Evolutionary conservation across 2,888 invertebrate species (phyloP).

Genomic region (Agonopterix arenella): DNA sequence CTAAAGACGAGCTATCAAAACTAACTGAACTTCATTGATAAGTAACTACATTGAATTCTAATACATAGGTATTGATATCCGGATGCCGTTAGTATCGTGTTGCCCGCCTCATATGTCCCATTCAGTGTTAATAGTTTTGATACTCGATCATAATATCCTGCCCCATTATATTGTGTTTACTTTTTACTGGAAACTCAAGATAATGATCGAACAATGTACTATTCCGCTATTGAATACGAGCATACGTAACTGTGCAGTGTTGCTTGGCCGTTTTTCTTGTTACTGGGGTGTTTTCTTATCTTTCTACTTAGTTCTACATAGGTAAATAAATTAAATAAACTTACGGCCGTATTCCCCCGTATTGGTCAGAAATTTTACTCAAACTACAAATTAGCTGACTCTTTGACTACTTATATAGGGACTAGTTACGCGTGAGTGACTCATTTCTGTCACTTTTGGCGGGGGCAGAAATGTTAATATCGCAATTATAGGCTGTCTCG

Average conservation of each 20-base stretch:
- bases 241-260: slow-evolving; percentile 1
- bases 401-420: no score
- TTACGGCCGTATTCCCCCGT: no score
- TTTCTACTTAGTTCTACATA: no score
- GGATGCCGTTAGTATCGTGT: slow-evolving; percentile 24
- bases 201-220: slow-evolving; percentile 29
- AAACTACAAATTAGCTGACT: no score
- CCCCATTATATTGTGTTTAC: slow-evolving; percentile 59
- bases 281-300: background rate
- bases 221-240: slow-evolving; percentile 27
- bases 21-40: no score
- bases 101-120: slow-evolving; percentile 33
- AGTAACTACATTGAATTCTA: background rate
- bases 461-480: no score
- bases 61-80: slow-evolving; percentile 6
- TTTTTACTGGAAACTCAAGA: slow-evolving; percentile 61
- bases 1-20: no score
- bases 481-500: no score
- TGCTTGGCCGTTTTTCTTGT: background rate
- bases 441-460: no score
- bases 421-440: no score
- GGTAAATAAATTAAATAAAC: no score
- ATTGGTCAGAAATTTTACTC: no score
- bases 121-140: slow-evolving; percentile 64
- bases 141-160: slow-evolving; percentile 69